Percentiles rank a stretch among this genome's conserved stretches.
These are phyloP conservation scores for Saccostrea glomerata DNA, from an alignment of 1,140 invertebrate genomes.

Conservation along the genomic window DNA sequence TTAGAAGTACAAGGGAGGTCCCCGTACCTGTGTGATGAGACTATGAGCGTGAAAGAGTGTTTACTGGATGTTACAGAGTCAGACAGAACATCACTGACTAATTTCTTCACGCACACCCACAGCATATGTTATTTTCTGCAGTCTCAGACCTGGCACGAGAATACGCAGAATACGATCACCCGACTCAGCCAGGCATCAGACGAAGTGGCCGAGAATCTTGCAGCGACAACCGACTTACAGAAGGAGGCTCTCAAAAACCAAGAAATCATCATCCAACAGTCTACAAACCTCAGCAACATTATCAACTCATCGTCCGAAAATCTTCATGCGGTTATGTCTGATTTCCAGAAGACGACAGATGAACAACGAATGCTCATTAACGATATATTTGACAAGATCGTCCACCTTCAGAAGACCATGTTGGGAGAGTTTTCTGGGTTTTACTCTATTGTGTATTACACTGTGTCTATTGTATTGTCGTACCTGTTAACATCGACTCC, in stretches of 20 bases:
- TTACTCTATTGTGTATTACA: conserved; percentile 83
- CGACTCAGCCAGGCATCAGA: conserved; percentile 79
- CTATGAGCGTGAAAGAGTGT: conserved; percentile 79
- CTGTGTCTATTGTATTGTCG: conserved; percentile 79
- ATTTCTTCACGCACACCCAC: conserved; percentile 86
- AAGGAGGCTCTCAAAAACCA: conserved; percentile 80
- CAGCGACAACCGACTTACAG: conserved; percentile 78
- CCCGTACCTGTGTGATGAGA: conserved; percentile 81
- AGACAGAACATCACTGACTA: conserved; percentile 83
- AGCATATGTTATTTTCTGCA: conserved; percentile 86
- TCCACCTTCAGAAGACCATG: conserved; percentile 80
- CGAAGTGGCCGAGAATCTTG: conserved; percentile 80
- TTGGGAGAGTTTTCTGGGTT: conserved; percentile 83
- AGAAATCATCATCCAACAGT: conserved; percentile 80
- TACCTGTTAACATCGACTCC: conserved; percentile 82
- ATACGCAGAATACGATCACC: conserved; percentile 82
- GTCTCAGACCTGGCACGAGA: conserved; percentile 84
- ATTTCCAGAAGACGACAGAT: conserved; percentile 81
- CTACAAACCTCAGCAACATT: conserved; percentile 77
- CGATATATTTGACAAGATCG: conserved; percentile 82
- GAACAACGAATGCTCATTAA: conserved; percentile 81
- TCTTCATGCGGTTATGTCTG: conserved; percentile 80
- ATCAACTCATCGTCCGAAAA: conserved; percentile 78
- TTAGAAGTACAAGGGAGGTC: conserved; percentile 82
- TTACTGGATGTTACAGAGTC: conserved; percentile 82